Conservation (phyloP, 37 sponge, comb jelly and placozoan genomes). For the Spongia lamella region DNA sequence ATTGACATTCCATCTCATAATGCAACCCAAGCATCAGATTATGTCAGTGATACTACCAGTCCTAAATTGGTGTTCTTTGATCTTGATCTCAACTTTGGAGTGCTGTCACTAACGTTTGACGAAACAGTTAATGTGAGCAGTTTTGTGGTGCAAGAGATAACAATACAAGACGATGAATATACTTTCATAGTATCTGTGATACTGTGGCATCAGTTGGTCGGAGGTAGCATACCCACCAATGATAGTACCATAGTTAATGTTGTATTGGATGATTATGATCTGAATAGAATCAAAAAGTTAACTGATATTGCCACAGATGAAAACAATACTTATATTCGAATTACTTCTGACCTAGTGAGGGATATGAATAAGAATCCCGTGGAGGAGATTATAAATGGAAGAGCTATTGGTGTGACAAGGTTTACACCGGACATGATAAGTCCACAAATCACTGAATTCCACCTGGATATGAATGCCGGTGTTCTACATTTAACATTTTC, state of each 20-base stretch:
- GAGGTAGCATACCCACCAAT: conserved; percentile 24
- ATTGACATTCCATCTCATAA: conserved; percentile 25
- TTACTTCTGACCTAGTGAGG: conserved; percentile 29
- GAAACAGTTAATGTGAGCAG: conserved; percentile 74
- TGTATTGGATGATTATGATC: conserved; percentile 41
- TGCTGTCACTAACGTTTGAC: conserved; percentile 72
- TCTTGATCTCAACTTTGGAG: conserved; percentile 71
- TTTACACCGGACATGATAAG: conserved; percentile 51
- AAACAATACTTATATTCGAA: conserved; percentile 54
- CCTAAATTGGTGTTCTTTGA: conserved; percentile 63
- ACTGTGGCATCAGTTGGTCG: conserved; percentile 19
- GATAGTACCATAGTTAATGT: conserved; percentile 60
- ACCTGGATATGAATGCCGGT: conserved; percentile 66
- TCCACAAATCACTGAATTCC: conserved; percentile 48
- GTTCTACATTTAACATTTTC: conserved; percentile 63
- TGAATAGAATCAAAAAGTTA: conserved; percentile 67
- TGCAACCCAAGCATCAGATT: conserved; percentile 28
- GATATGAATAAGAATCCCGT: conserved; percentile 82
- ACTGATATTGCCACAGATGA: conserved; percentile 41
- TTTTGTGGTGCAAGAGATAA: conserved; percentile 25
- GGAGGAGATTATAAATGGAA: conserved; percentile 44
- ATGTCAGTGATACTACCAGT: conserved; percentile 50
- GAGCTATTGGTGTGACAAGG: conserved; percentile 38
- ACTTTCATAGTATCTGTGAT: conserved; percentile 40
- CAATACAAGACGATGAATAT: conserved; percentile 47